Conservation (phyloP, 2,797 vertebrate genomes). For the Crocidura indochinensis region DNA sequence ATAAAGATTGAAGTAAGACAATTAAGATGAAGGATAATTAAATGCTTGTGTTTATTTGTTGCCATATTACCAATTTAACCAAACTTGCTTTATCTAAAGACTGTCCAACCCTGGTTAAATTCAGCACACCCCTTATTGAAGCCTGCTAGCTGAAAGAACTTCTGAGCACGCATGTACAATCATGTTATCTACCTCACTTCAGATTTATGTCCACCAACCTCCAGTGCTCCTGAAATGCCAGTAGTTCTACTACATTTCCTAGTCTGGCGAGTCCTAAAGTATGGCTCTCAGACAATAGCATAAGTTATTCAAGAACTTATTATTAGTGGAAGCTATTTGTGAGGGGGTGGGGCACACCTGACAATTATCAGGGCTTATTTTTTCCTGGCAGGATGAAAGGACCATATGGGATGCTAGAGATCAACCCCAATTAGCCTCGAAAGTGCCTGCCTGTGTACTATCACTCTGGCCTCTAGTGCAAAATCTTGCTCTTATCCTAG, state of each 20-base stretch:
- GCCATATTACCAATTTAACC: constrained; percentile 21
- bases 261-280: constrained; percentile 38
- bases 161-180: neutral
- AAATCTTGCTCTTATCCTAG: constrained; percentile 22
- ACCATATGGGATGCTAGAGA: too few relatives aligned
- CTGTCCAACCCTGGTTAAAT: constrained; percentile 31
- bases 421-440: too few relatives aligned
- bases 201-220: constrained; percentile 31
- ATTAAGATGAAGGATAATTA: constrained; percentile 37
- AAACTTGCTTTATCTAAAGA: constrained; percentile 54
- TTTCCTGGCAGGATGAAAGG: too few relatives aligned
- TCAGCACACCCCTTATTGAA: constrained; percentile 35
- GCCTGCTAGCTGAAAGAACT: constrained; percentile 4
- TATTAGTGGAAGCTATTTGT: neutral
- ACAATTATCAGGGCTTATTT: too few relatives aligned
- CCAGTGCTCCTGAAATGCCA: neutral
- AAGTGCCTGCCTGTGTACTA: too few relatives aligned
- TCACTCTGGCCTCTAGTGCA: too few relatives aligned
- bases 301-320: constrained; percentile 31
- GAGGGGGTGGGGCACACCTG: too few relatives aligned
- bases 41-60: neutral
- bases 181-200: neutral
- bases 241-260: constrained; percentile 39
- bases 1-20: constrained; percentile 48
- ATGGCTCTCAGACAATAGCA: neutral